Percentiles rank a stretch among this genome's conserved stretches.
Conservation (phyloP, 2,113 vertebrate species). For the Ceyx melanurus region DNA sequence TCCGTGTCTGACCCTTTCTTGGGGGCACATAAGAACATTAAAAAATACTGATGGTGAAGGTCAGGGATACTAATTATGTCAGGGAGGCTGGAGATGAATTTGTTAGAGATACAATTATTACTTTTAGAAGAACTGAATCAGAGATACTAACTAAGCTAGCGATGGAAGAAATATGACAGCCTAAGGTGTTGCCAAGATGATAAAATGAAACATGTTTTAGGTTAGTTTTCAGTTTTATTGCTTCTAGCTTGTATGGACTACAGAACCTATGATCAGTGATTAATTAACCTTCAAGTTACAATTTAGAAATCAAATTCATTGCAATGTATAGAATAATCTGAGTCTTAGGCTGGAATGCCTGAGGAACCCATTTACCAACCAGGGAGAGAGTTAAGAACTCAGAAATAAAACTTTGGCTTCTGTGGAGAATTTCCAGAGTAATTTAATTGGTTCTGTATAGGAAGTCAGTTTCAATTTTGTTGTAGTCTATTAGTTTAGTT, state of each 20-base stretch:
- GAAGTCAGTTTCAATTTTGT: not conserved
- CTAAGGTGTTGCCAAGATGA: not conserved
- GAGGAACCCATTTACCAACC: not conserved
- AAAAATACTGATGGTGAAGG: not conserved
- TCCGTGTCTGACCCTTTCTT: not conserved
- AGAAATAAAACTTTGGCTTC: not conserved
- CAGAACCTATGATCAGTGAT: not conserved
- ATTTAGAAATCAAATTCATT: not conserved
- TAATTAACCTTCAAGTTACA: not conserved
- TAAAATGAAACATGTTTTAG: not conserved
- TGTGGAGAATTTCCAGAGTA: not conserved
- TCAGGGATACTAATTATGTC: not conserved
- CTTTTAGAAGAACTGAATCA: conserved; percentile 29
- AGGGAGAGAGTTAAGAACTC: not conserved
- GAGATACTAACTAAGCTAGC: not conserved
- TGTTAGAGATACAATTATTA: conserved; percentile 1
- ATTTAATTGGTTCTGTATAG: not conserved
- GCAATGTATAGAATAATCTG: not conserved
- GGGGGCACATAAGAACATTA: not conserved
- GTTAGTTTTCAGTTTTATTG: conserved; percentile 37
- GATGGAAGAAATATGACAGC: not conserved
- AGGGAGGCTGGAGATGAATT: not conserved
- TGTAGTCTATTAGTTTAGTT: not conserved
- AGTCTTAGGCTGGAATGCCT: not conserved
- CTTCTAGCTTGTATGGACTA: conserved; percentile 2